These are phyloP conservation scores for Oceanodroma tethys DNA, from an alignment of 2,113 vertebrate species.

Conservation along the genomic window DNA sequence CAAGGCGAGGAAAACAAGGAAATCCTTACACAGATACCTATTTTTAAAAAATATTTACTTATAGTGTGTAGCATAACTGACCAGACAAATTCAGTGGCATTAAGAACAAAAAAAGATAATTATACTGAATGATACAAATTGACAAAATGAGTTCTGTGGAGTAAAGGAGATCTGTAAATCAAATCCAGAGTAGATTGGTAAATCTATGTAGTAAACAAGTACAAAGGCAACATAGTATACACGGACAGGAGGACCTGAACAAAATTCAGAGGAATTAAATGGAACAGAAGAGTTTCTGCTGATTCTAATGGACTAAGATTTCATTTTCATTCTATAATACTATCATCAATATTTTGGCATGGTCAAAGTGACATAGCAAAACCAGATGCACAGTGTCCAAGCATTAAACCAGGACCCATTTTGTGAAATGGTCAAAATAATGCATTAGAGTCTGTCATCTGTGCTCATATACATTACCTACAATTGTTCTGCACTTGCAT, in stretches of 20 bases:
- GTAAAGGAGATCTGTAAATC: not conserved
- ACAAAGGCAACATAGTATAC: not conserved
- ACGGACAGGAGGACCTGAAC: not conserved
- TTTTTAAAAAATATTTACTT: conserved; percentile 20
- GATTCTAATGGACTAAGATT: not conserved
- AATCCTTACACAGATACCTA: not conserved
- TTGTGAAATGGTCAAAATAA: not conserved
- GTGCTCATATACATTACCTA: not conserved
- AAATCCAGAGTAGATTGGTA: not conserved
- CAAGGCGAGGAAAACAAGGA: not conserved
- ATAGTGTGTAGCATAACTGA: not conserved
- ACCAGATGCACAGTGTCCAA: not conserved
- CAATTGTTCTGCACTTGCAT: not conserved
- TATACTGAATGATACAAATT: not conserved
- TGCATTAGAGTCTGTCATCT: not conserved
- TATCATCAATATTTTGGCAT: not conserved
- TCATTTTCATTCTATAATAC: not conserved
- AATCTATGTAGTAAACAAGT: not conserved
- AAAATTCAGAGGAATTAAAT: not conserved
- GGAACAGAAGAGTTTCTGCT: not conserved
- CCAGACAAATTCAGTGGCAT: not conserved
- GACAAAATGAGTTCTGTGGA: not conserved
- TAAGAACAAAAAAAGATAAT: not conserved
- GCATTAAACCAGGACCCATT: not conserved
- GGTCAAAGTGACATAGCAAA: not conserved